Percentiles rank a stretch among this genome's conserved stretches.
These are phyloP conservation scores for Drosophila helvetica DNA, from an alignment of 2,888 invertebrate species.

Conservation along the genomic window DNA sequence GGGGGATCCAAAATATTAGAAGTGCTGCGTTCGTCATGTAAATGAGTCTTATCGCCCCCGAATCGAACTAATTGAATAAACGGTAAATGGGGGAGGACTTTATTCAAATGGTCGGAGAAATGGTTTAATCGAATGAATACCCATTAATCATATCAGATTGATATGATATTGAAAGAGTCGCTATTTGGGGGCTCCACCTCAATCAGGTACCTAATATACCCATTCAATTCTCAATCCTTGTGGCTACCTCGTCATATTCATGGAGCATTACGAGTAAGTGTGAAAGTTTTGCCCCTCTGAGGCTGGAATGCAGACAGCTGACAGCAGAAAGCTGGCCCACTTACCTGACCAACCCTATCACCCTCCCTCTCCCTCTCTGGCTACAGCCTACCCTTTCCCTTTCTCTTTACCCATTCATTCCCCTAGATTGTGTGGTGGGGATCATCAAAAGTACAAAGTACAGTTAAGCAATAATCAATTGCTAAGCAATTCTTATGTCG, in stretches of 20 bases:
- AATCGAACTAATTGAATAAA: slow-evolving; percentile 70
- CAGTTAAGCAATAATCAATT: slow-evolving; percentile 74
- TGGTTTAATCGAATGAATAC: background rate
- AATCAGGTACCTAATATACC: too few species aligned
- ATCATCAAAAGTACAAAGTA: slow-evolving; percentile 71
- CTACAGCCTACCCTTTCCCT: slow-evolving; percentile 1
- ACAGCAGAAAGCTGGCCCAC: slow-evolving; percentile 29
- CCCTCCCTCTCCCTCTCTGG: background rate
- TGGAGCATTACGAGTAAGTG: slow-evolving; percentile 25
- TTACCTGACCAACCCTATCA: background rate
- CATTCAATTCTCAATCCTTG: too few species aligned
- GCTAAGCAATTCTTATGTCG: slow-evolving; percentile 66
- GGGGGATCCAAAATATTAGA: slow-evolving; percentile 30
- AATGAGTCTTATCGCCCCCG: slow-evolving; percentile 67
- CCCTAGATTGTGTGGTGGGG: slow-evolving; percentile 27
- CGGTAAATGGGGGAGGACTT: slow-evolving; percentile 57
- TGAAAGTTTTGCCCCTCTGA: slow-evolving; percentile 26
- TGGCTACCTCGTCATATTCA: background rate
- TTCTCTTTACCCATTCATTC: slow-evolving; percentile 1
- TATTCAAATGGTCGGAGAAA: background rate
- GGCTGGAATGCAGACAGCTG: slow-evolving; percentile 30
- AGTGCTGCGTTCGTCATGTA: slow-evolving; percentile 57
- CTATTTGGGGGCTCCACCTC: too few species aligned
- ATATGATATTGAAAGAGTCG: too few species aligned
- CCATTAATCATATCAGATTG: background rate